phyloP scores from a whole-genome alignment of 2,888 invertebrate species.

The Parelbella ahira region DNA sequence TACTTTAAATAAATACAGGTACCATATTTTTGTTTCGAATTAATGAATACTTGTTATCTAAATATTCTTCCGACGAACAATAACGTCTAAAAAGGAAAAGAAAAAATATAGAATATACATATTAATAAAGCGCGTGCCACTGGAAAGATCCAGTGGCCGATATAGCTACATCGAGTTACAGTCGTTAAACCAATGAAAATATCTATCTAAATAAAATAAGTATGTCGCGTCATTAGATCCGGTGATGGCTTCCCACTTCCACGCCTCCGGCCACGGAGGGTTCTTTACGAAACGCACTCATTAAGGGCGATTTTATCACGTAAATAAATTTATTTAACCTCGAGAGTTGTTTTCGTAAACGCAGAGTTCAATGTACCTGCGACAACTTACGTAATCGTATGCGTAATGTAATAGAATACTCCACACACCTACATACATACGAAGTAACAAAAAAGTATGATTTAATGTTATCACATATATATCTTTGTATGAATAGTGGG shows the following conservation, averaged over 20 bases:
- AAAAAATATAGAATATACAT: too few species aligned
- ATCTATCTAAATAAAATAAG: slow-evolving; percentile 39
- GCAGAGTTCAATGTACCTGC: slow-evolving; percentile 37
- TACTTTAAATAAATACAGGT: too few species aligned
- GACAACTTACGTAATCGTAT: slow-evolving; percentile 36
- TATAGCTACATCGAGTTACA: too few species aligned
- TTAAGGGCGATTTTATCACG: slow-evolving; percentile 66
- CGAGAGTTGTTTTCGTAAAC: slow-evolving; percentile 50
- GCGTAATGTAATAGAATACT: slow-evolving; percentile 18
- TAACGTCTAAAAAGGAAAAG: too few species aligned
- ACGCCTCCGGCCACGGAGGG: slow-evolving; percentile 63
- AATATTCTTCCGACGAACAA: too few species aligned
- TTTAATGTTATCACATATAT: too few species aligned
- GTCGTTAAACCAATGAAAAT: too few species aligned
- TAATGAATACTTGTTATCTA: too few species aligned
- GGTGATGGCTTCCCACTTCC: slow-evolving; percentile 65
- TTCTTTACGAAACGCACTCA: slow-evolving; percentile 50
- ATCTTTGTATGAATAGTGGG: too few species aligned
- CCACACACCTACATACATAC: slow-evolving; percentile 4
- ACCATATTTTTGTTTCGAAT: too few species aligned
- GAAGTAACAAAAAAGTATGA: background rate
- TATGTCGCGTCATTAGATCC: slow-evolving; percentile 63
- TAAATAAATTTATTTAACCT: slow-evolving; percentile 40
- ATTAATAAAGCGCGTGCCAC: too few species aligned
- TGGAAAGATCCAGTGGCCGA: too few species aligned